phyloP scores from a whole-genome alignment of 2,888 invertebrate genomes.

The Germaria angustata region DNA sequence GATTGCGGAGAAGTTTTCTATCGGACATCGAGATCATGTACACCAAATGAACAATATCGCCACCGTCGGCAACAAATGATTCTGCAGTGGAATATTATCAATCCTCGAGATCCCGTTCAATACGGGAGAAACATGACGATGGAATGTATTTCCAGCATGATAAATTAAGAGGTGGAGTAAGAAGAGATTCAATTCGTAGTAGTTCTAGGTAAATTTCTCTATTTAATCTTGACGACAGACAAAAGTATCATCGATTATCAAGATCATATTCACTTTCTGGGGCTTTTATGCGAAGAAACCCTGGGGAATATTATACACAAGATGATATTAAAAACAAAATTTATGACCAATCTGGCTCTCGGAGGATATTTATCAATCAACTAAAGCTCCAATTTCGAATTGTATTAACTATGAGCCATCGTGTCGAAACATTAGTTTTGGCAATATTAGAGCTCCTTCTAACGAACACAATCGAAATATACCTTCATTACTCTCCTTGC shows the following conservation, averaged over 20 bases:
- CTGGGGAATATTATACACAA: neutral
- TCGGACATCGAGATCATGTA: neutral
- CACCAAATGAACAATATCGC: neutral
- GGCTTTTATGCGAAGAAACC: neutral
- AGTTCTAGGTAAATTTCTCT: neutral
- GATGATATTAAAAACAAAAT: neutral
- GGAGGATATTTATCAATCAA: neutral
- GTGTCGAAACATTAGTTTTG: neutral
- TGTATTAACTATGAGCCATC: neutral
- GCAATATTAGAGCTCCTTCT: neutral
- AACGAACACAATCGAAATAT: neutral
- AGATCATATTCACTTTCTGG: constrained; percentile 5
- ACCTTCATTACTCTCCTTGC: constrained; percentile 5
- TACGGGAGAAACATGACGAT: neutral
- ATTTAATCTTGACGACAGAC: neutral
- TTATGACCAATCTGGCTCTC: neutral
- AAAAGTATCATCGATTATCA: neutral
- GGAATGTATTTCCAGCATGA: neutral
- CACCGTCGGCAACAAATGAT: too few relatives aligned
- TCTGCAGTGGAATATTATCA: neutral
- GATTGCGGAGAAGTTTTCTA: neutral
- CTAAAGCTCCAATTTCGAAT: too few relatives aligned
- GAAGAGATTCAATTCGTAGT: neutral
- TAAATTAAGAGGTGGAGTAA: neutral
- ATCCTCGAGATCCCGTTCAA: neutral